phyloP scores from a whole-genome alignment of 2,888 invertebrate species.

The Tetranychus piercei region DNA sequence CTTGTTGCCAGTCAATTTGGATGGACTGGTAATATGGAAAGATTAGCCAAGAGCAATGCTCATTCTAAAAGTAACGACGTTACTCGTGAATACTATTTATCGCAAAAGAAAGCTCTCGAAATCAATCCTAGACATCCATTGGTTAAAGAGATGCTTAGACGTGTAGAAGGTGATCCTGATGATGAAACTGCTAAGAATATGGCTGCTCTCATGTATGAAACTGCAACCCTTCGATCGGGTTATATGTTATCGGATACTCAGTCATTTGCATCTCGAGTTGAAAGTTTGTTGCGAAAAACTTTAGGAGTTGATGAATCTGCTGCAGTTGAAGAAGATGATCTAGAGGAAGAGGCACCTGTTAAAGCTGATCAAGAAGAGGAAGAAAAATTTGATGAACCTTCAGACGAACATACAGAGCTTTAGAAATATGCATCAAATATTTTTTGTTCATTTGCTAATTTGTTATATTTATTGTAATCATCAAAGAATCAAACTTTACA shows the following conservation, averaged over 20 bases:
- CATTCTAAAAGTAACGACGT: slow-evolving; percentile 88
- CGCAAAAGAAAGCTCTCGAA: slow-evolving; percentile 89
- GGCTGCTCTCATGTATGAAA: slow-evolving; percentile 71
- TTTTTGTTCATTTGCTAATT: background rate
- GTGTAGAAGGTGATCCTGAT: slow-evolving; percentile 54
- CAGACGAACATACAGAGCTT: slow-evolving; percentile 6
- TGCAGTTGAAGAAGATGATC: slow-evolving; percentile 32
- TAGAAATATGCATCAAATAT: background rate
- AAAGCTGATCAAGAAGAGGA: background rate
- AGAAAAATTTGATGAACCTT: background rate
- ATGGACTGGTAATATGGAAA: slow-evolving; percentile 99
- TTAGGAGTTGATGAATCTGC: slow-evolving; percentile 61
- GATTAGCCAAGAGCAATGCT: slow-evolving; percentile 80
- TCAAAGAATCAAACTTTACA: too few relatives aligned
- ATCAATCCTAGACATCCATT: slow-evolving; percentile 93
- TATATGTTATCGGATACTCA: slow-evolving; percentile 68
- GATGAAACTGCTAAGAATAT: slow-evolving; percentile 61
- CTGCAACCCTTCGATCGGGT: slow-evolving; percentile 83
- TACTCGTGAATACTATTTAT: slow-evolving; percentile 66
- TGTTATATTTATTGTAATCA: too few relatives aligned
- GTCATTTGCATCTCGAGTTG: slow-evolving; percentile 74
- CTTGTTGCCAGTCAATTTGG: slow-evolving; percentile 89
- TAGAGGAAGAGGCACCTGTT: background rate
- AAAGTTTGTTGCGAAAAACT: slow-evolving; percentile 62
- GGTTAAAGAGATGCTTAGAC: slow-evolving; percentile 66